Conservation (phyloP, 2,797 vertebrate genomes). For the Premnoplex brunnescens region DNA sequence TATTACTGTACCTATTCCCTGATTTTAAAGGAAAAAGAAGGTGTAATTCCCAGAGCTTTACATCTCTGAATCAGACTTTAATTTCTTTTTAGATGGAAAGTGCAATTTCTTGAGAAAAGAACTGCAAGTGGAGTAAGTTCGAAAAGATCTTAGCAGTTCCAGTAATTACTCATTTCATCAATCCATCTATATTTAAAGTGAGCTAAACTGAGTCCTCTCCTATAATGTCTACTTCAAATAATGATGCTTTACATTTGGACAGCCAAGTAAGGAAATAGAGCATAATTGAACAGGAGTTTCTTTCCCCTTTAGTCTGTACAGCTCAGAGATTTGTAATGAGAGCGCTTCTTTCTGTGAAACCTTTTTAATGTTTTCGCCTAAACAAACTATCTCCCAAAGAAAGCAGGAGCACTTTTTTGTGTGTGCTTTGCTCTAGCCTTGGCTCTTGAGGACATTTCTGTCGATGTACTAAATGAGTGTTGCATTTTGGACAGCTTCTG, state of each 20-base stretch:
- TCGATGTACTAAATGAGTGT: background rate
- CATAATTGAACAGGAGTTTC: constrained; percentile 30
- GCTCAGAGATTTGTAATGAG: constrained; percentile 11
- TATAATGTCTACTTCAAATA: constrained; percentile 44
- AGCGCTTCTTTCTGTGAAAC: constrained; percentile 23
- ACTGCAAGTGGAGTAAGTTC: background rate
- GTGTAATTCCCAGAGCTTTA: background rate
- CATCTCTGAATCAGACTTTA: background rate
- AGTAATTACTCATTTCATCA: constrained; percentile 53
- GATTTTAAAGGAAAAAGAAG: background rate
- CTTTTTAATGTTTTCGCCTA: constrained; percentile 22
- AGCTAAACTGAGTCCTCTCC: constrained; percentile 12
- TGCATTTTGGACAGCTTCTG: constrained; percentile 58
- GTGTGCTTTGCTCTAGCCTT: background rate
- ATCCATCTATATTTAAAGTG: constrained; percentile 24
- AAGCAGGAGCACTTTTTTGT: background rate
- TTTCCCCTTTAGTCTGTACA: background rate
- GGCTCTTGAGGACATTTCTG: constrained; percentile 44
- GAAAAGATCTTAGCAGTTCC: constrained; percentile 2
- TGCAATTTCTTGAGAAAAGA: background rate
- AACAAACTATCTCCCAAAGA: constrained; percentile 51
- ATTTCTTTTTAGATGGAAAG: constrained; percentile 29
- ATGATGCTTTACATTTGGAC: constrained; percentile 43
- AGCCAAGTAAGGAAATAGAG: constrained; percentile 49
- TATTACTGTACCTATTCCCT: background rate